phyloP scores from a whole-genome alignment of 2,797 vertebrate genomes.

The Phalloptychus januarius region DNA sequence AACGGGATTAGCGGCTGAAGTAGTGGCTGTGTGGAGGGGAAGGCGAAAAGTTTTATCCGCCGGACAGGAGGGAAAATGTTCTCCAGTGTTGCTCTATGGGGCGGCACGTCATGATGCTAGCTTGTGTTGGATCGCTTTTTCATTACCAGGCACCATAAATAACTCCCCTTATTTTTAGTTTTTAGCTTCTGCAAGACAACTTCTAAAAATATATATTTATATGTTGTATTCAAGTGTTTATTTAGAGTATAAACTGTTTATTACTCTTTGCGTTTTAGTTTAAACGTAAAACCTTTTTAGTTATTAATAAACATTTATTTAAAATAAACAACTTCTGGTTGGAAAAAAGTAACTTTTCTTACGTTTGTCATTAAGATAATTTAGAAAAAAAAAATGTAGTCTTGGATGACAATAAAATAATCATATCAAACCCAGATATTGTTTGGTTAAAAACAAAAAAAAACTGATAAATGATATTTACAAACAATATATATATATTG shows the following conservation, averaged over 20 bases:
- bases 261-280: not conserved
- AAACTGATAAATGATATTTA: not conserved
- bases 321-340: not conserved
- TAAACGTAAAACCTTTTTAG: not conserved
- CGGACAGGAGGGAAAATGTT: slow-evolving; percentile 42
- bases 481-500: not conserved
- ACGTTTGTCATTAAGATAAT: not conserved
- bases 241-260: not conserved
- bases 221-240: not conserved
- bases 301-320: not conserved
- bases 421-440: too few species aligned
- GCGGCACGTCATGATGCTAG: slow-evolving; percentile 43
- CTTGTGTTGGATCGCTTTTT: not conserved
- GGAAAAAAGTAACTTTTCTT: not conserved
- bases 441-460: not conserved
- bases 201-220: not conserved
- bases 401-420: not conserved
- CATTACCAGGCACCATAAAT: slow-evolving; percentile 1
- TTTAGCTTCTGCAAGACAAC: not conserved
- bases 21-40: slow-evolving; percentile 16
- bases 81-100: slow-evolving; percentile 49
- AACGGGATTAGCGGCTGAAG: slow-evolving; percentile 19
- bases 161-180: not conserved
- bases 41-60: slow-evolving; percentile 60
- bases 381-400: not conserved